Conservation (phyloP, 2,888 invertebrate genomes). For the Alcis repandata region DNA sequence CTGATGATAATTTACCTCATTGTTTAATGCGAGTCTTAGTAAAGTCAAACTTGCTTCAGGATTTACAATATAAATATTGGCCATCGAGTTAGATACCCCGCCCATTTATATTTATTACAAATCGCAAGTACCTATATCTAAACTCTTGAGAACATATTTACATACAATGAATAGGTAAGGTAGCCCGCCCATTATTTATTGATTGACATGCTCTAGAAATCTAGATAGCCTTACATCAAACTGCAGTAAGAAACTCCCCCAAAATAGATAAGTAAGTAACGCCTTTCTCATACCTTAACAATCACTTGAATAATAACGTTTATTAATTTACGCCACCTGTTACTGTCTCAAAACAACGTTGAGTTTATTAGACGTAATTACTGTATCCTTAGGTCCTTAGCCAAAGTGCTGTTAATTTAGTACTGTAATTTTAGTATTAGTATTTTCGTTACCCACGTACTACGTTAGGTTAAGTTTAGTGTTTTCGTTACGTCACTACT, state of each 20-base stretch:
- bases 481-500: too few relatives aligned
- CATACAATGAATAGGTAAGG: neutral
- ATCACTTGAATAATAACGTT: neutral
- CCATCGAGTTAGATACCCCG: neutral
- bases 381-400: neutral
- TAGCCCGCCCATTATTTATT: neutral
- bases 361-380: neutral
- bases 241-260: slow-evolving; percentile 6
- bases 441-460: too few relatives aligned
- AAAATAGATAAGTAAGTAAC: neutral
- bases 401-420: too few relatives aligned
- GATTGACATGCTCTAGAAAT: neutral
- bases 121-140: neutral
- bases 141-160: neutral
- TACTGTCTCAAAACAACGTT: neutral
- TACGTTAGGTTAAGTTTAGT: too few relatives aligned
- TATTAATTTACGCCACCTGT: neutral
- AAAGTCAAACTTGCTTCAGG: too few relatives aligned
- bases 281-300: neutral
- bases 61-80: too few relatives aligned
- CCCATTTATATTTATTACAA: neutral
- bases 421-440: too few relatives aligned
- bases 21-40: too few relatives aligned
- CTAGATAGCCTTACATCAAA: neutral
- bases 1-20: too few relatives aligned